Percentiles rank a stretch among this genome's conserved stretches.
These are phyloP conservation scores for Drosophila auraria DNA, from an alignment of 1,140 invertebrate genomes.

Conservation along the genomic window DNA sequence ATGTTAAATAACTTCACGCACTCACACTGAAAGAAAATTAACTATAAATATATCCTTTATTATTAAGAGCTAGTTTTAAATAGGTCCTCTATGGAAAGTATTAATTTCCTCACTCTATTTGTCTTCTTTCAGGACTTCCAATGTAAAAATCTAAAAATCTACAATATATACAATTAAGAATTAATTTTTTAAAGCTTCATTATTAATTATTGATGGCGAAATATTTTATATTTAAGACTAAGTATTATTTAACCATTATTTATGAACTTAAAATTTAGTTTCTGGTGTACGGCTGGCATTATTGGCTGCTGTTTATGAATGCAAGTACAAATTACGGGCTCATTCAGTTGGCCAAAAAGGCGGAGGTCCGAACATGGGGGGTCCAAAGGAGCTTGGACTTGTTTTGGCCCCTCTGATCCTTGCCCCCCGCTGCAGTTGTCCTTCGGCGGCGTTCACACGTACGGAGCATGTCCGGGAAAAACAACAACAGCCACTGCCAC, in stretches of 20 bases:
- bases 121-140: neutral
- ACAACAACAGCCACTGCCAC: constrained; percentile 24
- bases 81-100: neutral
- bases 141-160: neutral
- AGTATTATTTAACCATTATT: neutral
- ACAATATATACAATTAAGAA: neutral
- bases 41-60: too few species aligned
- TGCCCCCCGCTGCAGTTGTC: constrained; percentile 66
- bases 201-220: rapidly evolving
- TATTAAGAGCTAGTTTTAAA: too few species aligned
- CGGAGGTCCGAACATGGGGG: constrained; percentile 10
- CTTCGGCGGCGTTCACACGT: constrained; percentile 69
- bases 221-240: neutral
- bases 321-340: constrained; percentile 82
- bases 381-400: constrained; percentile 12
- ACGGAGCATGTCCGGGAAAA: constrained; percentile 51
- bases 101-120: neutral
- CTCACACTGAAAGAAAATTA: constrained; percentile 23
- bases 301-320: constrained; percentile 66
- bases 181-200: neutral
- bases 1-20: constrained; percentile 81
- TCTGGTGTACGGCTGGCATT: neutral
- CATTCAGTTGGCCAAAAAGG: constrained; percentile 59
- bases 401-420: constrained; percentile 11
- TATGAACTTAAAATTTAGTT: neutral